A percentile compares a stretch with the other conserved stretches of the same genome.
phyloP scores from a whole-genome alignment of 2,113 vertebrate genomes.

The Oncorhynchus kisutch region DNA sequence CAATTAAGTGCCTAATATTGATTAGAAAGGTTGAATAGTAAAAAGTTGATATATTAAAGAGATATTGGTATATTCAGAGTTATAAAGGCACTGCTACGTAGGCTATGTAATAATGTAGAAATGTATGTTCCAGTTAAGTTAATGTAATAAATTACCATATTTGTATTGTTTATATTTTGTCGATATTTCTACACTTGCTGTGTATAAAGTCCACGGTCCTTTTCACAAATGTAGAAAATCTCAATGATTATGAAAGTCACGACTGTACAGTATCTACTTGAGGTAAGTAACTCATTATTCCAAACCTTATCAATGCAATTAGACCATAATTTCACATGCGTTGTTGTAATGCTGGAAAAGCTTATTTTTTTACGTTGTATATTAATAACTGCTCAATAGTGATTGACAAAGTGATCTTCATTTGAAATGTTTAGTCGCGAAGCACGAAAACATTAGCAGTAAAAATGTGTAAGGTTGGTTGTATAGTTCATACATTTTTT shows the following conservation, averaged over 20 bases:
- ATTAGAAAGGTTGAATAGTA: background rate
- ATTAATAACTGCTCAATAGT: no score
- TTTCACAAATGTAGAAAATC: background rate
- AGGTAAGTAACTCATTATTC: background rate
- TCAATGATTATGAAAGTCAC: background rate
- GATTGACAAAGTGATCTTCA: background rate
- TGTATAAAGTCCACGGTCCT: background rate
- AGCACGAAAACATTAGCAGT: background rate
- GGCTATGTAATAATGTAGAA: no score
- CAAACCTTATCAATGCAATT: background rate
- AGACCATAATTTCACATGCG: background rate
- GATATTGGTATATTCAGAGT: no score
- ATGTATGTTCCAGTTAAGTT: background rate
- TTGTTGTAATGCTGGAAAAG: no score
- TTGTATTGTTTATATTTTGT: background rate
- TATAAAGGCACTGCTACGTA: no score
- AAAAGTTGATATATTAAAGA: no score
- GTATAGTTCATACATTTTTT: background rate
- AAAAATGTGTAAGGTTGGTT: background rate
- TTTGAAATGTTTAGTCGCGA: background rate
- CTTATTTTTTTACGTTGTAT: no score
- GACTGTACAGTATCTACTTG: background rate
- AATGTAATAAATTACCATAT: background rate
- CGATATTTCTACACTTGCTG: background rate
- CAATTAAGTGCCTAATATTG: background rate